phyloP scores from a whole-genome alignment of 2,113 vertebrate genomes.

The Zosterops pallidus region DNA sequence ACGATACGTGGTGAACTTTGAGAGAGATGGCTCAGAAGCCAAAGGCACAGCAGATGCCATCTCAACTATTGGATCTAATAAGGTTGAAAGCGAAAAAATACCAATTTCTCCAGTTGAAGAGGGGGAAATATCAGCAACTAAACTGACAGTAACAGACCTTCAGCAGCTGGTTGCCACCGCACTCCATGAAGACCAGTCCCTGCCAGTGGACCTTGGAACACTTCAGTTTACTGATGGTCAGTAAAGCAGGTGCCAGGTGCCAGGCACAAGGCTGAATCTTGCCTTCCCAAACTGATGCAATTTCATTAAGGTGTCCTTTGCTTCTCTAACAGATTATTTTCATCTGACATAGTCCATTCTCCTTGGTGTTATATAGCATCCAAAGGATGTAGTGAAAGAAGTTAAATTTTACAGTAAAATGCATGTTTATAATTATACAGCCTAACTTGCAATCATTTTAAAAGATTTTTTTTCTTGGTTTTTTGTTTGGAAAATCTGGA shows the following conservation, averaged over 20 bases:
- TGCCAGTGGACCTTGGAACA: constrained; percentile 80
- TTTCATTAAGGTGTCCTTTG: neutral
- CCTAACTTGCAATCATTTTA: neutral
- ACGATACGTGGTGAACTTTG: constrained; percentile 81
- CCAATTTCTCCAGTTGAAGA: constrained; percentile 47
- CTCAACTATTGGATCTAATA: constrained; percentile 73
- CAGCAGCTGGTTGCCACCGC: constrained; percentile 80
- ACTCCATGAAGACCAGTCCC: constrained; percentile 79
- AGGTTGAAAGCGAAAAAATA: constrained; percentile 64
- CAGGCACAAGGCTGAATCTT: neutral
- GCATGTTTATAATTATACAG: neutral
- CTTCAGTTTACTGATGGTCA: constrained; percentile 80
- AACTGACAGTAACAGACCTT: constrained; percentile 67
- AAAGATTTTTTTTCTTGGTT: neutral
- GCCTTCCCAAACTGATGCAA: neutral
- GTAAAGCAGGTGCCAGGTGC: neutral
- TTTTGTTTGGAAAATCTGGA: neutral
- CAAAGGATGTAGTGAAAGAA: neutral
- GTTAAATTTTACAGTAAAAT: neutral
- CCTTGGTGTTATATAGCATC: neutral
- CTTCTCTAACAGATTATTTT: neutral
- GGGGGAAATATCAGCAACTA: constrained; percentile 36
- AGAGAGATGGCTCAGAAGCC: constrained; percentile 64
- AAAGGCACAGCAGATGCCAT: constrained; percentile 56
- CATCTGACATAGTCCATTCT: neutral